A percentile compares a stretch with the other conserved stretches of the same genome.
These are phyloP conservation scores for Homalodisca vitripennis DNA, from an alignment of 1,140 invertebrate species.

Conservation along the genomic window DNA sequence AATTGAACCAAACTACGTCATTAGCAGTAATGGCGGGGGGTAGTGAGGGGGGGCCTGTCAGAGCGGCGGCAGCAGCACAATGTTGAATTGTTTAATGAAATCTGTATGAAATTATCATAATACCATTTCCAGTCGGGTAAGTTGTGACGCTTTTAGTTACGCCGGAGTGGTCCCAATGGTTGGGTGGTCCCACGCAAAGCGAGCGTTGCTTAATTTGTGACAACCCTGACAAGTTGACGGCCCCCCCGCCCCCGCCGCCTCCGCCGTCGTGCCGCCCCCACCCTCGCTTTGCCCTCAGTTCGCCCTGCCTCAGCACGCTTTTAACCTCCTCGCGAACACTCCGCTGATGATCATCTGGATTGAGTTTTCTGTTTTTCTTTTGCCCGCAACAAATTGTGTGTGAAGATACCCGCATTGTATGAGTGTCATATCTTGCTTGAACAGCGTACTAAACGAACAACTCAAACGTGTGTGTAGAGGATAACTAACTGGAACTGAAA, in stretches of 20 bases:
- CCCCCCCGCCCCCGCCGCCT: background rate
- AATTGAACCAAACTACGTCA: conserved; percentile 26
- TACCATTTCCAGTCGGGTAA: conserved; percentile 13
- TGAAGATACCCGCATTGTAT: too few species aligned
- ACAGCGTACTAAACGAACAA: too few species aligned
- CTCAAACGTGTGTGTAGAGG: too few species aligned
- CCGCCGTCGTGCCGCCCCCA: background rate
- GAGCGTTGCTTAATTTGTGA: conserved; percentile 18
- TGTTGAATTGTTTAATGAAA: conserved; percentile 24
- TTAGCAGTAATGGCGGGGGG: conserved; percentile 5
- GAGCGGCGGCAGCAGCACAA: background rate
- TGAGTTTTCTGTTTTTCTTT: too few species aligned
- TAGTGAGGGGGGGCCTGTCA: background rate
- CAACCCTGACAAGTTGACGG: background rate
- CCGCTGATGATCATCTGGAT: too few species aligned
- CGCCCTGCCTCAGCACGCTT: too few species aligned
- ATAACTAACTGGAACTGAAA: too few species aligned
- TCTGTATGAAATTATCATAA: conserved; percentile 26
- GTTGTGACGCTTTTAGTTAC: conserved; percentile 21
- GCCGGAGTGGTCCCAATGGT: conserved; percentile 14
- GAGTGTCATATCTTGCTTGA: too few species aligned
- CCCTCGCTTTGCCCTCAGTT: too few species aligned
- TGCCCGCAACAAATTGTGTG: too few species aligned
- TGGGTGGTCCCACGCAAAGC: conserved; percentile 16
- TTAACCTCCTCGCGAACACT: too few species aligned